These are phyloP conservation scores for Meganola albula DNA, from an alignment of 2,888 invertebrate genomes.

Conservation along the genomic window DNA sequence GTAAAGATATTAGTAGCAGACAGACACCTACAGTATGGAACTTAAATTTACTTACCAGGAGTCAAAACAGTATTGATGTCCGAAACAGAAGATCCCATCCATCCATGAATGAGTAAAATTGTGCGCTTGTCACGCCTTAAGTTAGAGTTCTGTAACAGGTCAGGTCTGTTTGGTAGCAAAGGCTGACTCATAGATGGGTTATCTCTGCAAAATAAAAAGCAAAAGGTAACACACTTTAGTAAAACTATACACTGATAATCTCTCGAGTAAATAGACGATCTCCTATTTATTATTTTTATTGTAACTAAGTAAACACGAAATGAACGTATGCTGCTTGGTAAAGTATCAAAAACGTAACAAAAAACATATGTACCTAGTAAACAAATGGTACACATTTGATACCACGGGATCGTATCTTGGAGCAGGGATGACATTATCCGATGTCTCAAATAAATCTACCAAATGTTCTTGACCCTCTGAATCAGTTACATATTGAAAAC, in stretches of 20 bases:
- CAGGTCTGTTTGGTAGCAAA: conserved; percentile 34
- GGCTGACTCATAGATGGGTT: conserved; percentile 51
- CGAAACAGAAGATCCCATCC: conserved; percentile 38
- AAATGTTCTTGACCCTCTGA: conserved; percentile 26
- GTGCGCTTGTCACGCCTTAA: conserved; percentile 40
- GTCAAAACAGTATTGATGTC: conserved; percentile 41
- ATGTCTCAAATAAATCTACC: conserved; percentile 30
- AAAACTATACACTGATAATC: no score
- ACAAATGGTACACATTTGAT: conserved; percentile 48
- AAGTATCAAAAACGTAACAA: no score
- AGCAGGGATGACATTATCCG: conserved; percentile 25
- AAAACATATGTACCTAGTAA: conserved; percentile 48
- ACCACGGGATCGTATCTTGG: conserved; percentile 37
- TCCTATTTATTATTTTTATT: no score
- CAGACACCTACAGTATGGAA: no score
- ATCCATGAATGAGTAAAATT: conserved; percentile 47
- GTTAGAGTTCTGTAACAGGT: conserved; percentile 33
- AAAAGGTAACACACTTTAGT: neutral
- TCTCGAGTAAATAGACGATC: no score
- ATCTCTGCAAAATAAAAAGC: conserved; percentile 28
- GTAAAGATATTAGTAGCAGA: no score
- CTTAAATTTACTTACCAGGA: conserved; percentile 38
- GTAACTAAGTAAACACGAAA: no score
- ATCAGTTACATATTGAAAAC: conserved; percentile 34
- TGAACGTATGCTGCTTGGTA: no score